phyloP scores from a whole-genome alignment of 2,797 vertebrate genomes.

The Clarias pachynema region DNA sequence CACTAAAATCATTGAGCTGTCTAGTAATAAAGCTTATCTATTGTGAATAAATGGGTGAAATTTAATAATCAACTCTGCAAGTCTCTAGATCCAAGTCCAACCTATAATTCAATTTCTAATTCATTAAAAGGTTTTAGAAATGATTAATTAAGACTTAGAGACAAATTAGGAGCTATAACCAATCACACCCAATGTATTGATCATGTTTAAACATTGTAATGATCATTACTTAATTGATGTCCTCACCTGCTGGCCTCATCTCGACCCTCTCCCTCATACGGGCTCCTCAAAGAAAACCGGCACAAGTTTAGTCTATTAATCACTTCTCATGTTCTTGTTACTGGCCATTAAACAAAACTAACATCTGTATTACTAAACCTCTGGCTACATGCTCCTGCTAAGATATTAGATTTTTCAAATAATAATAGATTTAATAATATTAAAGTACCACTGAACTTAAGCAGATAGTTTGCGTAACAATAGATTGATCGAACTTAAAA shows the following conservation, averaged over 20 bases:
- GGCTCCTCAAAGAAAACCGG: slow-evolving; percentile 67
- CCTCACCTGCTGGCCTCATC: slow-evolving; percentile 69
- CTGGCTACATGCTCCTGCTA: not conserved
- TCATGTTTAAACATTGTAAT: slow-evolving; percentile 29
- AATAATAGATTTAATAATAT: not conserved
- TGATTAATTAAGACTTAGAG: not conserved
- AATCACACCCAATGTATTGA: slow-evolving; percentile 1
- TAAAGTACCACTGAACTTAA: slow-evolving; percentile 14
- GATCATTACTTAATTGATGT: slow-evolving; percentile 45
- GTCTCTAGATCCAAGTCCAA: not conserved
- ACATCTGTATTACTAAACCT: not conserved
- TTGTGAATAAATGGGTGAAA: not conserved
- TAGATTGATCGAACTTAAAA: not conserved
- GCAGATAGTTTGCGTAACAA: not conserved
- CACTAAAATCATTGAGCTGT: not conserved
- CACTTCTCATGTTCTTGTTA: slow-evolving; percentile 33
- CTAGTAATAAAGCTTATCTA: not conserved
- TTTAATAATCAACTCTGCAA: not conserved
- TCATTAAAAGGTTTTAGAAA: not conserved
- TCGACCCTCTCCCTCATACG: slow-evolving; percentile 65
- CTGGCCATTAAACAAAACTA: slow-evolving; percentile 29
- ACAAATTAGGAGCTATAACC: slow-evolving; percentile 6
- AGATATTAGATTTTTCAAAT: slow-evolving; percentile 1
- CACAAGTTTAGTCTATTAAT: slow-evolving; percentile 63
- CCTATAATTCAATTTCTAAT: not conserved